Conservation (phyloP, 2,113 vertebrate species). For the Calyptommatus sinebrachiatus region DNA sequence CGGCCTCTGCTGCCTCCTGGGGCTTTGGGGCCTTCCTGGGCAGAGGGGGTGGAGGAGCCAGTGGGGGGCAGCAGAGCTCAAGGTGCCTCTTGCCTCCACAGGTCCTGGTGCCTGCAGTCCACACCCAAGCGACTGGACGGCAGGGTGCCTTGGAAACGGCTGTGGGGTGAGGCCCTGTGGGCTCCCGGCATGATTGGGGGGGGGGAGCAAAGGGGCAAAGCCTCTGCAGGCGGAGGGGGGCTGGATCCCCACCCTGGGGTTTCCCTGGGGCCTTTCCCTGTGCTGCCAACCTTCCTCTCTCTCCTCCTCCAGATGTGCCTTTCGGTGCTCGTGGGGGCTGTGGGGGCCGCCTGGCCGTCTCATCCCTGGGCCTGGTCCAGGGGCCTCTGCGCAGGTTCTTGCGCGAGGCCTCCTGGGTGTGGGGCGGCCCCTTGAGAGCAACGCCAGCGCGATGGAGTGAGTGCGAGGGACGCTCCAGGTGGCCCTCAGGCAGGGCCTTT, state of each 20-base stretch:
- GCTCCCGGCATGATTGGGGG: neutral
- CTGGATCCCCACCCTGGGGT: no score
- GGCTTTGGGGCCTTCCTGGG: neutral
- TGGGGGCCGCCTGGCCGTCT: slow-evolving; percentile 72
- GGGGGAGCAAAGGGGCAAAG: no score
- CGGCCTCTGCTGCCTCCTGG: neutral
- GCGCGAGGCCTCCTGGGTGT: neutral
- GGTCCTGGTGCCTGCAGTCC: slow-evolving; percentile 75
- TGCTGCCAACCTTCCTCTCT: neutral
- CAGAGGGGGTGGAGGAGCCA: fast-evolving
- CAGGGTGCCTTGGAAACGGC: slow-evolving; percentile 76
- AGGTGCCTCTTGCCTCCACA: slow-evolving; percentile 33
- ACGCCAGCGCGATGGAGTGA: neutral
- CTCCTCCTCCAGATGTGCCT: slow-evolving; percentile 74
- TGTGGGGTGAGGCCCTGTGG: slow-evolving; percentile 73
- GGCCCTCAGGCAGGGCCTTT: no score
- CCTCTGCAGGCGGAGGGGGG: fast-evolving
- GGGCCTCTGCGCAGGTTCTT: slow-evolving; percentile 64
- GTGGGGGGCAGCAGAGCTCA: neutral
- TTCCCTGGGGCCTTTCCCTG: neutral
- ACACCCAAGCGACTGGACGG: slow-evolving; percentile 75
- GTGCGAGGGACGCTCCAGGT: neutral
- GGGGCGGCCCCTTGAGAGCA: slow-evolving; percentile 18
- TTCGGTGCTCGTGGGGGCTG: slow-evolving; percentile 72
- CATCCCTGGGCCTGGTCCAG: slow-evolving; percentile 66